These are phyloP conservation scores for Buceros bicornis DNA, from an alignment of 2,797 vertebrate species.

Conservation along the genomic window DNA sequence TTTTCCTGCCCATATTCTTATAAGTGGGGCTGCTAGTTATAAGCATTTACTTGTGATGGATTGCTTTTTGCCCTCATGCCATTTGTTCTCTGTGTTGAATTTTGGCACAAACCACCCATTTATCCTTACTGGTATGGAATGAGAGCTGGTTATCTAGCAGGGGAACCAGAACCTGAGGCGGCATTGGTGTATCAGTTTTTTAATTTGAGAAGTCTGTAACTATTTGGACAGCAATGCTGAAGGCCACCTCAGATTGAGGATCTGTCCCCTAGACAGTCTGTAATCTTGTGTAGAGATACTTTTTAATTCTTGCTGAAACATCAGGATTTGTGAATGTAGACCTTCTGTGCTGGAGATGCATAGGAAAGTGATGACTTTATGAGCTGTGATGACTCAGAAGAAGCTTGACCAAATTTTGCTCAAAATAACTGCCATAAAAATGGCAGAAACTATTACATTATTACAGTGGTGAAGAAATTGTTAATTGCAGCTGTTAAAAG, in stretches of 20 bases:
- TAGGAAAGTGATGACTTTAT: background rate
- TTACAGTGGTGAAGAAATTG: background rate
- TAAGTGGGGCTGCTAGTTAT: background rate
- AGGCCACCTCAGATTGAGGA: background rate
- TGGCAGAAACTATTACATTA: background rate
- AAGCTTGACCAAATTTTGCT: background rate
- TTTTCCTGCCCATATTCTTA: background rate
- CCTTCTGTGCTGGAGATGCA: background rate
- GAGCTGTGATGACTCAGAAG: background rate
- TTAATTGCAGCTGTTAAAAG: background rate
- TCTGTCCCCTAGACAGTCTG: background rate
- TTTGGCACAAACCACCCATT: background rate
- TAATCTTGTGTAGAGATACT: background rate
- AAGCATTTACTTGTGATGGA: accelerated
- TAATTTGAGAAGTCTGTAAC: background rate
- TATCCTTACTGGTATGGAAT: background rate
- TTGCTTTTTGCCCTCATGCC: background rate
- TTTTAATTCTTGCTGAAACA: background rate
- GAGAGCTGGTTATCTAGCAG: background rate
- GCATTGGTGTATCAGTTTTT: background rate
- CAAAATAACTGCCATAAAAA: background rate
- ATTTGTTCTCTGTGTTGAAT: background rate
- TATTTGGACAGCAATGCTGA: background rate
- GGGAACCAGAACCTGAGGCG: background rate
- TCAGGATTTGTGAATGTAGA: background rate